Evolutionary conservation across 2,888 invertebrate species (phyloP), one percentile per base, ranked within the genome.

Genomic region (Aplocera efformata): DNA sequence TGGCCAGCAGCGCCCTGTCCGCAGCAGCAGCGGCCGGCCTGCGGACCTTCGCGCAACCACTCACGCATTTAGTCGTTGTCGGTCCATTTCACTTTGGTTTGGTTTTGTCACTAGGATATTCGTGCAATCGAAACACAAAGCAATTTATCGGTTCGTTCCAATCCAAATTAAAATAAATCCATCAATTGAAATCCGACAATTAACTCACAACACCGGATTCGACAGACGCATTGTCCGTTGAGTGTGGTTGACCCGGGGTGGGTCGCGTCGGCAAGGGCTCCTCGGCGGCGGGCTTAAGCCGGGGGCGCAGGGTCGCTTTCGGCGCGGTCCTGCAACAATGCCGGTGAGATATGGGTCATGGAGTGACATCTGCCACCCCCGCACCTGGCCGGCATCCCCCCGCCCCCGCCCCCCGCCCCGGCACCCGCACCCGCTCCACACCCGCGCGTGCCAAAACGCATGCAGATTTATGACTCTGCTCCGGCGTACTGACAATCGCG

Each of bases 351-450:
- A 66, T 77, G 75, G 79, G 78, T 76, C 78, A 73, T 29, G 51
- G 52, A 49, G 63, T 54, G 67, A 67, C 82, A 82, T 75, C 83
- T 82, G 82, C 82, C 82, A 64, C 82, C 81, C 79, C 72, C 80
- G 78, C 82, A 79, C 79, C 81, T 79, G 79, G 77, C 37, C 48
- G 40, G 47, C 17, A n/a, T 28, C 30, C 28, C 32, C 37, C 46
- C 42, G 48, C 41, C 47, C 21, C 35, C 47, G 29, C 43, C 42
- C 9, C 38, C 17, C 40, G 11, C 46, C 39, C 25, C 43, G 42
- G 39, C 17, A 27, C 29, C 23, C 37, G 24, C 42, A 36, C 44
- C 35, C 37, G 41, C 33, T 33, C 10, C 27, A 32, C 28, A 41
- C 48, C 57, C 49, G 34, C 46, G 38, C 43, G 33, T 42, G 54